phyloP scores from a whole-genome alignment of 2,113 vertebrate species.

The Oncorhynchus gorbuscha region DNA sequence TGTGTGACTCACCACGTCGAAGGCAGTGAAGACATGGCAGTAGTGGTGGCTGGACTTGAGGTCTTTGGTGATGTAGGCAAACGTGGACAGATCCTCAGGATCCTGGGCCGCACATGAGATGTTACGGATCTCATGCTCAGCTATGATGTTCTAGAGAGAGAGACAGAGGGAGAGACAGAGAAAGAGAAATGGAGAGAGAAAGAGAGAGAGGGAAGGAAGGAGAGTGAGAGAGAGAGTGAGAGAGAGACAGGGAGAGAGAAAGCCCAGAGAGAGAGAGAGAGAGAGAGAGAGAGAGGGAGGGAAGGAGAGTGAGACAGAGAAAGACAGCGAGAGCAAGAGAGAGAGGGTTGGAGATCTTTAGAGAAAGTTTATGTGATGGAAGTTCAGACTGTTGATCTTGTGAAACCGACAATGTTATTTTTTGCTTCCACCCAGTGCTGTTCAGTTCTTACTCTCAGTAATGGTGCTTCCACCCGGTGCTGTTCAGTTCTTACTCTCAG shows the following conservation, averaged over 20 bases:
- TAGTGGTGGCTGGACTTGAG: slow-evolving; percentile 99
- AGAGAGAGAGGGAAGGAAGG: too few relatives aligned
- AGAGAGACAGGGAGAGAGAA: not conserved
- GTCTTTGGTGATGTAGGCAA: slow-evolving; percentile 99
- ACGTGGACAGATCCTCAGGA: slow-evolving; percentile 96
- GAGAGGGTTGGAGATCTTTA: too few relatives aligned
- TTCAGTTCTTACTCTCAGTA: too few relatives aligned
- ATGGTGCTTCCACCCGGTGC: too few relatives aligned
- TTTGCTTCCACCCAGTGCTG: too few relatives aligned
- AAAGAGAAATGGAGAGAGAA: too few relatives aligned
- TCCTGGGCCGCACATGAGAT: slow-evolving; percentile 99
- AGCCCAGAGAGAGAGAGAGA: not conserved
- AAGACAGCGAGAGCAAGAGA: not conserved
- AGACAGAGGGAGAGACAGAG: not conserved
- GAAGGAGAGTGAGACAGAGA: too few relatives aligned
- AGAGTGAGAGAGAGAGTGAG: too few relatives aligned
- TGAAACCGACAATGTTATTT: too few relatives aligned
- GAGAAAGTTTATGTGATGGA: too few relatives aligned
- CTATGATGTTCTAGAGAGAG: slow-evolving; percentile 87
- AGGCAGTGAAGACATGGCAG: slow-evolving; percentile 98
- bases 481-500: too few relatives aligned
- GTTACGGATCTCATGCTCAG: slow-evolving; percentile 98
- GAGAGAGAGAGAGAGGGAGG: not conserved
- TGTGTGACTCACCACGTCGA: slow-evolving; percentile 88
- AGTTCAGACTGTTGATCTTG: too few relatives aligned